Base-by-base conservation (phyloP, 2,113 vertebrate species). In the Cichladusa arquata region DNA sequence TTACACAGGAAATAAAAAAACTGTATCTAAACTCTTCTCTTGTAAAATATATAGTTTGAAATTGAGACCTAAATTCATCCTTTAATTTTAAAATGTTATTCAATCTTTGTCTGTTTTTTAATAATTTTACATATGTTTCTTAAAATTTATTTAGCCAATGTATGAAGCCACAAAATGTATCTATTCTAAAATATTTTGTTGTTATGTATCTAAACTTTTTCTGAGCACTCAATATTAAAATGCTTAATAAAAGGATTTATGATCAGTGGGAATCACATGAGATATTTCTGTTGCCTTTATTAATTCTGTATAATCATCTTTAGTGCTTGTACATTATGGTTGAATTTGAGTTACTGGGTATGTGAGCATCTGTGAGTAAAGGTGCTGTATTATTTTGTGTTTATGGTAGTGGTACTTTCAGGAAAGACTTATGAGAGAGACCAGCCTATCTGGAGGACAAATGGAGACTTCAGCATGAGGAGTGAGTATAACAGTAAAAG, bases 1-100 rank as follows among this genome's bases (percentile, higher is more conserved):
- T 20, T 92, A 96, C 92, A 95, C 74, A 93, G 96, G 95, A 93
- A 95, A 97, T 45, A 81, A 96, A 95, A 95, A 96, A 94, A 18
- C 7, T 15, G 29, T 91, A 82, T 82, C 20, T 42, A 95, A 42
- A 38, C 36, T 73, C 26, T 88, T 90, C 45, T 89, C 18, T 90
- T 53, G 74, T 91, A 81, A 85, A 89, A 65, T 42, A 45, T 53
- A 18, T 76, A 76, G 33, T 65, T 66, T 69, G 54, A 87, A 81
- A 54, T 61, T 10, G 7, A 3, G 2, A 90, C 22, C 33, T 77
- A 42, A 40, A 58, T 74, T 25, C 4, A 71, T 58, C 12, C 7
- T 78, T 88, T 74, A 28, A 64, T 92, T 86, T 81, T 20, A 71
- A 92, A 88, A 28, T 69, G 44, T 70, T 51, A n/a, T 38, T 74